phyloP scores from a whole-genome alignment of 2,113 vertebrate species.

The Ranitomeya variabilis region DNA sequence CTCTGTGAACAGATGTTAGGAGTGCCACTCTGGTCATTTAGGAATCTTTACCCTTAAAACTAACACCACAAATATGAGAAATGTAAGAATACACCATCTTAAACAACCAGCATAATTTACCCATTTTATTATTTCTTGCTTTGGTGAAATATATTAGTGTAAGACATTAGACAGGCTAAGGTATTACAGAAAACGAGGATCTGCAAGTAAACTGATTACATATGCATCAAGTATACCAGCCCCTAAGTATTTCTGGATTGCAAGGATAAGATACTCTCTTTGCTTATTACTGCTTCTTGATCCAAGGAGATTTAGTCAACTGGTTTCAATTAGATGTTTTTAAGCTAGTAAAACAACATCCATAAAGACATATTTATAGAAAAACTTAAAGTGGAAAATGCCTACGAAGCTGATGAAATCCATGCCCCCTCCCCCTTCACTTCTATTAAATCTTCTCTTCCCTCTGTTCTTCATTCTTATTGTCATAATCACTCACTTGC shows the following conservation, averaged over 20 bases:
- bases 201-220: conserved; percentile 67
- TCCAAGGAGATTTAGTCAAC: conserved; percentile 79
- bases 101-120: not conserved
- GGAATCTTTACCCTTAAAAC: not conserved
- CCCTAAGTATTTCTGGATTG: conserved; percentile 70
- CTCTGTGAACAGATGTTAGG: not conserved
- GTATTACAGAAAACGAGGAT: conserved; percentile 66
- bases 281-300: conserved; percentile 73
- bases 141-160: conserved; percentile 43
- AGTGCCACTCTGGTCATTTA: not conserved
- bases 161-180: conserved; percentile 65
- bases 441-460: conserved; percentile 49
- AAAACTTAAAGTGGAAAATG: conserved; percentile 73
- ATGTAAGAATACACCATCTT: not conserved
- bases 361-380: conserved; percentile 77
- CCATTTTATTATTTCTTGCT: not conserved
- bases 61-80: not conserved
- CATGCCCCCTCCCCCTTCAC: conserved; percentile 34
- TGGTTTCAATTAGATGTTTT: conserved; percentile 81
- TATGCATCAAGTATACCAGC: conserved; percentile 63
- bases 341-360: conserved; percentile 76
- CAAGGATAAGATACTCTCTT: conserved; percentile 73
- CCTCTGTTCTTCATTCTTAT: conserved; percentile 34
- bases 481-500: conserved; percentile 65
- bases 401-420: conserved; percentile 68